Evolutionary conservation across 1,140 invertebrate genomes (phyloP).

Genomic region (Zelostemma sp.): DNA sequence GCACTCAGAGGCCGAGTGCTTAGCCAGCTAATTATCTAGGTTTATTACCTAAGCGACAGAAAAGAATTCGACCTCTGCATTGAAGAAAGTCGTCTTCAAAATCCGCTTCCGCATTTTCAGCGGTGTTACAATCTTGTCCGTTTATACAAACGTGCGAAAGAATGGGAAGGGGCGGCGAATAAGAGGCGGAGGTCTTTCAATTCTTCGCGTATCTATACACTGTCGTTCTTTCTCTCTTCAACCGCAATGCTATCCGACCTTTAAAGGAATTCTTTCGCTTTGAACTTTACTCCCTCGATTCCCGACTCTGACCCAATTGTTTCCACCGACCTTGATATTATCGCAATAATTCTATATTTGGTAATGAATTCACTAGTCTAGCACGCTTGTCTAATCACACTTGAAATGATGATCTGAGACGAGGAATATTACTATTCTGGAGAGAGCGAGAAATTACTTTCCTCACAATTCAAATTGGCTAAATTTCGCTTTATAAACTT

Average conservation of each 20-base stretch:
- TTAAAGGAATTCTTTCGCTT: conserved; percentile 31
- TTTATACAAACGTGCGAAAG: not conserved
- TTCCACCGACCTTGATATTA: conserved; percentile 34
- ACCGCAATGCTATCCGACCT: conserved; percentile 26
- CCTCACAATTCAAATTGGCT: conserved; percentile 15
- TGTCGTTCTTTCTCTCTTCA: not conserved
- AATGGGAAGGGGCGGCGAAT: no score
- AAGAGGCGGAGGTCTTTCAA: not conserved
- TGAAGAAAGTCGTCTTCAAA: conserved; percentile 10
- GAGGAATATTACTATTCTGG: no score
- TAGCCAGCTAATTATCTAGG: conserved; percentile 51
- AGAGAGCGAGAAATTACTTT: not conserved
- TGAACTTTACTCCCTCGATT: conserved; percentile 39
- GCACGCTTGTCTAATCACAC: no score
- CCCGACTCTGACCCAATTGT: conserved; percentile 41
- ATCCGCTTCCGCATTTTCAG: conserved; percentile 1
- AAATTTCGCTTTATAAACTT: conserved; percentile 13
- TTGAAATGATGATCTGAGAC: conserved; percentile 19
- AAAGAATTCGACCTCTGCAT: conserved; percentile 19
- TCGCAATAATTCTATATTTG: conserved; percentile 29
- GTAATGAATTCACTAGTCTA: conserved; percentile 31
- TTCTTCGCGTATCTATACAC: not conserved
- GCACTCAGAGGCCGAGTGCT: conserved; percentile 30
- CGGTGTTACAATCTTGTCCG: not conserved
- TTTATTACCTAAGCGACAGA: conserved; percentile 28